Evolutionary conservation across 2,888 invertebrate genomes (phyloP).

Genomic region (Tetheella fluctuosa): DNA sequence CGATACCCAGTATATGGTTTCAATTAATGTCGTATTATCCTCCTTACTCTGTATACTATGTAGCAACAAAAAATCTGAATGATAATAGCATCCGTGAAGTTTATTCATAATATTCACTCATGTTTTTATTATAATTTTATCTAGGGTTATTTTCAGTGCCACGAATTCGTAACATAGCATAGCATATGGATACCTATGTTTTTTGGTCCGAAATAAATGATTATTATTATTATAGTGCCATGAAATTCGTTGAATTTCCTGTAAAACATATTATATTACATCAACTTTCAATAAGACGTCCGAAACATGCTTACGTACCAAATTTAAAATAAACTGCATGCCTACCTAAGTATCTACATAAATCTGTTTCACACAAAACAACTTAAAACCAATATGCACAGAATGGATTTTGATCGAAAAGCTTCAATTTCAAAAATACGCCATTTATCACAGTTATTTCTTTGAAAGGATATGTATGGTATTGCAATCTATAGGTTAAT

Average conservation of each 20-base stretch:
- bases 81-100: background rate
- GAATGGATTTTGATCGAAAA: background rate
- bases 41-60: too few relatives aligned
- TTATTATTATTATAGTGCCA: too few relatives aligned
- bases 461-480: background rate
- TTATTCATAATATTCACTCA: background rate
- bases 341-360: too few relatives aligned
- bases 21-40: too few relatives aligned
- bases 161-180: background rate
- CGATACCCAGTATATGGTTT: too few relatives aligned
- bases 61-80: background rate
- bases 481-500: background rate
- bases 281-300: background rate
- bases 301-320: too few relatives aligned
- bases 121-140: background rate
- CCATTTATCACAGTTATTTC: background rate
- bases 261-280: background rate
- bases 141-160: background rate
- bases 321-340: background rate
- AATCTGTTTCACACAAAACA: too few relatives aligned
- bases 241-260: background rate
- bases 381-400: background rate
- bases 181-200: too few relatives aligned
- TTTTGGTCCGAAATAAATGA: too few relatives aligned
- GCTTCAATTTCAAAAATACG: background rate